Evolutionary conservation across 1,140 invertebrate species (phyloP), one percentile per base, ranked within the genome.

Genomic region (Gyrodactylus salaris): DNA sequence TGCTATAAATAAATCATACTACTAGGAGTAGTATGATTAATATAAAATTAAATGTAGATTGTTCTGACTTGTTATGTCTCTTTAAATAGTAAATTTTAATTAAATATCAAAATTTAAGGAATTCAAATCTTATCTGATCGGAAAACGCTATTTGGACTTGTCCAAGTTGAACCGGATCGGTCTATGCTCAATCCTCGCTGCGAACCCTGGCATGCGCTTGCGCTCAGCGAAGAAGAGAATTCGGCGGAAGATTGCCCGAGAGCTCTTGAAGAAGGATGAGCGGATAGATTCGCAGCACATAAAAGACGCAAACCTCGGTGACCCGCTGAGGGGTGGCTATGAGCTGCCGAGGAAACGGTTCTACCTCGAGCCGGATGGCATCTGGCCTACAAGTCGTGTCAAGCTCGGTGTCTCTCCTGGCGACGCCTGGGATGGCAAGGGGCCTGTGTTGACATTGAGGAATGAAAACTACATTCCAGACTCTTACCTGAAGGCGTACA

Each of bases 401-500:
- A 54, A 54, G 34, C 34, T 54, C n/a, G 34, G 34, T 16, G 34
- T 54, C 7, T 54, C 34, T 54, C 34, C 34, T 16, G 34, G 34
- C n/a, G 34, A 54, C n/a, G n/a, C n/a, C n/a, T 54, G 34, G 34
- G 34, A 54, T n/a, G n/a, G 7, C n/a, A n/a, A 54, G 7, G 34
- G 34, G n/a, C 34, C 34, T 16, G 34, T 54, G n/a, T 54, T 54
- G n/a, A 54, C 34, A 16, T 54, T 54, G 34, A 54, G n/a, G n/a
- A 54, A 54, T 54, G 34, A 71, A 72, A 26, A 20, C 19, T 34
- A 73, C 0, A 74, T 76, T 21, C 74, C 78, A 0, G 76, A 79
- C 2, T 75, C 84, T 24, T 91, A 91, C 79, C 86, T 89, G 77
- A 87, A 89, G 76, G 85, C 89, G 78, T 91, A 91, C 81, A 86